Base-by-base conservation (phyloP, 2,888 invertebrate species). In the Pachymerium ferrugineum region DNA sequence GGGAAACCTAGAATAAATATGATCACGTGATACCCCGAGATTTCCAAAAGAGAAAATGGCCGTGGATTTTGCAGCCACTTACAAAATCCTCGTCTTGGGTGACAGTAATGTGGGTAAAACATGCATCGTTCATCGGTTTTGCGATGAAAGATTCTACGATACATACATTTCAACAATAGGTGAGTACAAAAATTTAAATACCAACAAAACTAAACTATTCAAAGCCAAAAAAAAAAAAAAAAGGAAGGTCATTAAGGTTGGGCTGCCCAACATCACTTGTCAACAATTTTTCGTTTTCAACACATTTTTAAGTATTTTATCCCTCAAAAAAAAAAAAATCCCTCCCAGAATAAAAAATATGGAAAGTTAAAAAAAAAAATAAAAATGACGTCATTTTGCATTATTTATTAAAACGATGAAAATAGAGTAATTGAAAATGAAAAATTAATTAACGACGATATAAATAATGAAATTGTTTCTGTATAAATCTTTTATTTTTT, bases 91-190 rank as follows among this genome's bases (percentile, higher is more conserved):
- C 80, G 92, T 93, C 80, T 85, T 93, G 81, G 93, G 93, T 74
- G 93, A 93, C 85, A 92, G 92, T 73, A 93, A 93, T 85, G 93
- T 93, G 76, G 93, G 93, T 19, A 93, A 93, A 86, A 93, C 93
- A 76, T 93, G 93, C 84, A 91, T 93, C 79, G 92, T 93, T 79
- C 93, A 93, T 83, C 87, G 93, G 83, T 93, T 92, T 81, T 93
- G 93, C 82, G 93, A 93, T 83, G 93, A 93, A 83, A 87, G 91
- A 80, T 93, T 92, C 84, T 93, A 92, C 84, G 93, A 93, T 82
- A 92, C 93, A 78, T 93, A 93, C 84, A 93, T 93, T 85, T 92
- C 92, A 70, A 93, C 93, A 77, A 93, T 93, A 85, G 93, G 93
- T 92, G 83, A 89, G 89, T 85, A 75, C 19, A 68, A 25, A 68